Conservation (phyloP, 2,888 invertebrate genomes). For the Pheosia gnoma region DNA sequence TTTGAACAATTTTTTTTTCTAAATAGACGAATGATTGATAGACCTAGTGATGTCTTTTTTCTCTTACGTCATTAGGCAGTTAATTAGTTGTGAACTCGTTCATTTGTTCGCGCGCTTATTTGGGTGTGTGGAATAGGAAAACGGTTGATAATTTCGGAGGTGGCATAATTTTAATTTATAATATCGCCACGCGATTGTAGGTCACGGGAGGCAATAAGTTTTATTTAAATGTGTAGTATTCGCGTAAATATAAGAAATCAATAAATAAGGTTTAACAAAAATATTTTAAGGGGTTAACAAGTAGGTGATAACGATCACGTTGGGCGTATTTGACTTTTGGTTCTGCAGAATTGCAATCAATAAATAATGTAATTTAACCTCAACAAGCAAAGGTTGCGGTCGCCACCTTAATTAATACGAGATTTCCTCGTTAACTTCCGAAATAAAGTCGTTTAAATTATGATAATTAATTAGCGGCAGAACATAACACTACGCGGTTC, state of each 20-base stretch:
- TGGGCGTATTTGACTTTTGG: background rate
- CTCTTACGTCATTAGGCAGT: conserved; percentile 74
- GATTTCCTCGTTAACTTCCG: background rate
- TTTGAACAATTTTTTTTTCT: conserved; percentile 50
- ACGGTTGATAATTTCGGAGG: conserved; percentile 42
- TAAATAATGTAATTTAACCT: conserved; percentile 9
- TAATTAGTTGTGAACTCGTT: conserved; percentile 79
- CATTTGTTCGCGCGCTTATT: conserved; percentile 65
- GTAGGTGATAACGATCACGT: too few species aligned
- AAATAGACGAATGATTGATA: conserved; percentile 79
- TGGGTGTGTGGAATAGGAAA: conserved; percentile 35
- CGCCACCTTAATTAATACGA: conserved; percentile 18
- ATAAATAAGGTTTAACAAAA: too few species aligned
- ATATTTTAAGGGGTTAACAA: too few species aligned
- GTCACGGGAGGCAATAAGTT: too few species aligned
- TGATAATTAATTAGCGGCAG: background rate
- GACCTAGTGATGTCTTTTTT: conserved; percentile 77
- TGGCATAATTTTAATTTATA: conserved; percentile 32
- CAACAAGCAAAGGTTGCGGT: conserved; percentile 24
- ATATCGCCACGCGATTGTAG: background rate
- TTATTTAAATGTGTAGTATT: too few species aligned
- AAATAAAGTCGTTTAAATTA: background rate
- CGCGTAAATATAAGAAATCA: too few species aligned
- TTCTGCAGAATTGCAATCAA: conserved; percentile 8
- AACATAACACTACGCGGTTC: too few species aligned